Percentiles rank a stretch among this genome's conserved stretches.
phyloP scores from a whole-genome alignment of 2,113 vertebrate species.

The Stomatorhinus ivindoensis region DNA sequence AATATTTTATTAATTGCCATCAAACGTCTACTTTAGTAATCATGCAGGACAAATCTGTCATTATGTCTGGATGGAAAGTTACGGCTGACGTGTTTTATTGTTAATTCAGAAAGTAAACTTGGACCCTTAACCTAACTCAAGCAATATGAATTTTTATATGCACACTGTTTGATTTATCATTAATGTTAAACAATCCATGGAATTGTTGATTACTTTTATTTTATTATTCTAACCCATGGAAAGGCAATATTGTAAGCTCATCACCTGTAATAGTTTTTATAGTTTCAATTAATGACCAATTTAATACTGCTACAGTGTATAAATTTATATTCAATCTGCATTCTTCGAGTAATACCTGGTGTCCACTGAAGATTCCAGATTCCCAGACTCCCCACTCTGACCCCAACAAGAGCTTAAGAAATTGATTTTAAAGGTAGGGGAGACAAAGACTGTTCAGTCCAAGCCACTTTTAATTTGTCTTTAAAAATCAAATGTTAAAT shows the following conservation, averaged over 20 bases:
- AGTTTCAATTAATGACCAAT: background rate
- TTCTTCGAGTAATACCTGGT: background rate
- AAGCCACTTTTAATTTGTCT: background rate
- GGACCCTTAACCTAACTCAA: background rate
- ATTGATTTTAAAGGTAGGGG: background rate
- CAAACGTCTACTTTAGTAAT: background rate
- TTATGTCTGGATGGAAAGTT: background rate
- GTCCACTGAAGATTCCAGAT: background rate
- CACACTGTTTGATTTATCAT: background rate
- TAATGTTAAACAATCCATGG: background rate
- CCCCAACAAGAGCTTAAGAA: background rate
- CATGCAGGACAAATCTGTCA: background rate
- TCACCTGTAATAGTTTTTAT: background rate
- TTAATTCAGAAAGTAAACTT: background rate
- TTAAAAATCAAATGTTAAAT: background rate
- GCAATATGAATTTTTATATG: background rate
- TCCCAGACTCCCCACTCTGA: background rate
- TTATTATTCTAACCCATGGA: background rate
- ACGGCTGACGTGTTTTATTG: background rate
- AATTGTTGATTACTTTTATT: background rate
- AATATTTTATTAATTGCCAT: background rate
- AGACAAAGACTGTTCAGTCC: background rate
- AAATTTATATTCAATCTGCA: background rate
- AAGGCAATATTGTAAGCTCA: background rate
- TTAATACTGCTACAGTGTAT: background rate